Base-by-base conservation (phyloP, 1,140 invertebrate species). In the Cryptotermes secundus region DNA sequence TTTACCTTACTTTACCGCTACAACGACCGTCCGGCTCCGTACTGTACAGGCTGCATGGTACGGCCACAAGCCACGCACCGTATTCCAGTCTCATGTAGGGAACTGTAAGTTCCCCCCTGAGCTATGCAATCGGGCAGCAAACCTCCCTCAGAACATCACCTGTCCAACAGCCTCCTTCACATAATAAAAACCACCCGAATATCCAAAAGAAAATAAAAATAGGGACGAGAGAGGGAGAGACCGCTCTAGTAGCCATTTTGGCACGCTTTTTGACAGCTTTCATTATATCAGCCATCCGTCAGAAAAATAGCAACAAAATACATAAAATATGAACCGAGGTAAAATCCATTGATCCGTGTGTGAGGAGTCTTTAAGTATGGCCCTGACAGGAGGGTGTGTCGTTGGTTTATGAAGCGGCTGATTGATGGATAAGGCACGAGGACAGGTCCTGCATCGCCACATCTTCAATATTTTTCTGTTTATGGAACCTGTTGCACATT, bases 381-480 rank as follows among this genome's bases (percentile, higher is more conserved):
- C 59, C 26, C n/a, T 72, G 59, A 72, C 59, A 72, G 59, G 59
- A 31, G 26, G 59, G n/a, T 31, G 59, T 72, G n/a, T 72, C 22
- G 45, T 49, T 49, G 14, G 19, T 14, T 49, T 49, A 49, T 49
- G 45, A 49, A 49, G 45, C 9, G 26, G 0, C 26, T 72, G 59
- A 72, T 72, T 72, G 59, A 72, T 72, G 59, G 59, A 72, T 72
- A 72, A 72, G 59, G 59, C 59, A 72, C 59, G 59, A 72, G 59
- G 59, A 12, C 45, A 72, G n/a, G 26, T 72, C 16, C 59, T 31
- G 45, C 45, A 22, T 49, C 16, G 45, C 45, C 45, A 49, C 38
- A 10, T 42, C 38, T 42, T 14, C 38, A 14, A 42, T 42, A n/a
- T n/a, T n/a, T 14, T 42, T 42, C 9, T 42, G 38, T 9, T 42